Conservation (phyloP, 2,888 invertebrate species). For the Elysia crispata region DNA sequence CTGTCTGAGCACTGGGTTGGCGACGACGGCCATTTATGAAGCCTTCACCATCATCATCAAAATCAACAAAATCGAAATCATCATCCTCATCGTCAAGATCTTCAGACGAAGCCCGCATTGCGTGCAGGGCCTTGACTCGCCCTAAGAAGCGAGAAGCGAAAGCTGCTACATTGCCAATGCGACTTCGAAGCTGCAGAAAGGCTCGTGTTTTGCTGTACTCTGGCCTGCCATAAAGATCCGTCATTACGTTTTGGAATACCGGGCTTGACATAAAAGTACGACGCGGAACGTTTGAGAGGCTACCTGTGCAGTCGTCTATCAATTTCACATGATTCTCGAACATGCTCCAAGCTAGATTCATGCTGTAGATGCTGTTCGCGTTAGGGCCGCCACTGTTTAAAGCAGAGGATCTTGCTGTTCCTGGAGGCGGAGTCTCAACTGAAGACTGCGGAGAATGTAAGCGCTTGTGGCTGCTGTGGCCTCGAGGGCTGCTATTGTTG, state of each 20-base stretch:
- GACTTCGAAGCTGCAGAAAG: constrained; percentile 52
- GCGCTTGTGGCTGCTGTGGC: too few relatives aligned
- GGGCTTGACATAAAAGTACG: constrained; percentile 63
- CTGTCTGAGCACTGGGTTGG: constrained; percentile 33
- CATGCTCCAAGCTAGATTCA: constrained; percentile 53
- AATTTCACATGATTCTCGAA: constrained; percentile 62
- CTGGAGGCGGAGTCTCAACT: too few relatives aligned
- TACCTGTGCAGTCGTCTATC: constrained; percentile 58
- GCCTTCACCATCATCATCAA: constrained; percentile 24
- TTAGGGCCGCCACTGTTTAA: too few relatives aligned
- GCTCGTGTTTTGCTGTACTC: constrained; percentile 60
- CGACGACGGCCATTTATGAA: constrained; percentile 25
- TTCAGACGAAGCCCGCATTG: constrained; percentile 2
- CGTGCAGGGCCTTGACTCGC: constrained; percentile 33
- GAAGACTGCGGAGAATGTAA: too few relatives aligned
- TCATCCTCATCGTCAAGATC: background rate
- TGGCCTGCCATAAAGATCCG: constrained; percentile 63
- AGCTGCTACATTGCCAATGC: constrained; percentile 24
- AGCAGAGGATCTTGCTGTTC: too few relatives aligned
- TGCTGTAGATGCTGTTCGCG: too few relatives aligned
- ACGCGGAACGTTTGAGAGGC: constrained; percentile 55
- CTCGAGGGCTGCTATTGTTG: too few relatives aligned
- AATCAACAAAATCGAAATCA: background rate
- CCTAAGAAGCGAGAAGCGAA: constrained; percentile 36
- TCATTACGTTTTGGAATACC: constrained; percentile 65